These are phyloP conservation scores for Drosophila littoralis DNA, from an alignment of 1,140 invertebrate species.

Conservation along the genomic window DNA sequence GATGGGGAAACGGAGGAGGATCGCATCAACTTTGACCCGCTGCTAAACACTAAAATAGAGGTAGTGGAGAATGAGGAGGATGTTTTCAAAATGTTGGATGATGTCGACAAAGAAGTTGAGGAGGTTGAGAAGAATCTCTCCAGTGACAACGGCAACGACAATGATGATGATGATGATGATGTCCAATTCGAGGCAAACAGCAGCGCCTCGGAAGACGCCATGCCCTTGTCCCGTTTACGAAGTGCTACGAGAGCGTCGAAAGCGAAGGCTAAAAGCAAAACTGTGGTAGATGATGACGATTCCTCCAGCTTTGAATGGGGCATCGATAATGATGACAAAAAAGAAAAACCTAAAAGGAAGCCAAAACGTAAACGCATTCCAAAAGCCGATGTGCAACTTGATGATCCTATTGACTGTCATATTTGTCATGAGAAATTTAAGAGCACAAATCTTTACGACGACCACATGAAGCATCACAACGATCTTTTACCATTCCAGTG, in stretches of 20 bases:
- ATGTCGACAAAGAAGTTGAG: conserved; percentile 69
- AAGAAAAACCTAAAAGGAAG: conserved; percentile 34
- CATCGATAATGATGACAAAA: conserved; percentile 15
- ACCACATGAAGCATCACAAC: conserved; percentile 80
- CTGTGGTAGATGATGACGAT: conserved; percentile 26
- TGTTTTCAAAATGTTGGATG: conserved; percentile 78
- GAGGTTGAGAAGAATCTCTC: conserved; percentile 52
- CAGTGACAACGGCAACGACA: conserved; percentile 35
- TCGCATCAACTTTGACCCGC: conserved; percentile 70
- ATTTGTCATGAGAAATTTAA: conserved; percentile 80
- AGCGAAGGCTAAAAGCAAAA: conserved; percentile 25
- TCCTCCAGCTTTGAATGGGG: conserved; percentile 48
- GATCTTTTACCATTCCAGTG: conserved; percentile 78
- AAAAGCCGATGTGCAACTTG: conserved; percentile 43
- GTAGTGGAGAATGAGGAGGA: conserved; percentile 80
- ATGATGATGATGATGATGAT: conserved; percentile 24
- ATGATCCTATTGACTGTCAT: conserved; percentile 71
- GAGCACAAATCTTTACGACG: conserved; percentile 67
- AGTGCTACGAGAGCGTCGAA: conserved; percentile 18
- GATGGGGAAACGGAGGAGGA: conserved; percentile 68
- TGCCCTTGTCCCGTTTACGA: conserved; percentile 64
- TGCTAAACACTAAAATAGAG: conserved; percentile 76
- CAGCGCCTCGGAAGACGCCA: conserved; percentile 67
- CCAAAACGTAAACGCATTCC: conserved; percentile 60
- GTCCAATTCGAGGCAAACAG: conserved; percentile 59